Base-by-base conservation (phyloP, 2,888 invertebrate species). In the Drosophila subquinaria region DNA sequence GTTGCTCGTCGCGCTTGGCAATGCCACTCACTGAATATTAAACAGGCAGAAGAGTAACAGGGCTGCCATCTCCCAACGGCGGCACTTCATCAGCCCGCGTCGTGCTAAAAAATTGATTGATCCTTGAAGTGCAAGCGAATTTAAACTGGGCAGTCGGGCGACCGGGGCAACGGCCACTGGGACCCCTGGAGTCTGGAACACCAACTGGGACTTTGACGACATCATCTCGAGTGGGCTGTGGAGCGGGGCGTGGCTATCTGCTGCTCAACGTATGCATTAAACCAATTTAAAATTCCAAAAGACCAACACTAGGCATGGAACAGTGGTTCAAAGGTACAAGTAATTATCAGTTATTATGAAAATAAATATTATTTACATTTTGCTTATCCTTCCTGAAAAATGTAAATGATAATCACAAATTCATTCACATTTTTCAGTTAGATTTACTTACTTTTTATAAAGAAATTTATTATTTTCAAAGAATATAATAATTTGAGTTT, bases 91-190 rank as follows among this genome's bases (percentile, higher is more conserved):
- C 88, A 88, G 73, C 59, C 45, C 56, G 76, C 63, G 68, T 64
- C 63, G 81, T 80, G 86, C 86, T 88, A 85, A 88, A 88, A 88
- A 83, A 86, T 86, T 88, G 85, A 88, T 88, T 85, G 85, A 85
- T 85, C 86, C 85, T 85, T 78, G 68, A 76, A 76, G 78, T 70
- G 72, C 76, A 71, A 52, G 56, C 65, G 69, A 60, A 63, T 67
- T 30, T 30, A 30, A 30, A 8, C 30, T 2, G 53, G 50, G 67
- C 11, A 9, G 48, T 15, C 13, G 15, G 20, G 60, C 10, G 47
- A 11, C 36, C 47, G 23, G 23, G 23, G 23, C 0, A 23, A 23
- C 23, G 33, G 20, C 11, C 8, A 38, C 17, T 27, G 17, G 40
- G 15, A 17, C 11, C 38, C 9, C 11, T 35, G 57, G 35, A 42